These are phyloP conservation scores for Drosophila siamana DNA, from an alignment of 2,888 invertebrate species.

Conservation along the genomic window DNA sequence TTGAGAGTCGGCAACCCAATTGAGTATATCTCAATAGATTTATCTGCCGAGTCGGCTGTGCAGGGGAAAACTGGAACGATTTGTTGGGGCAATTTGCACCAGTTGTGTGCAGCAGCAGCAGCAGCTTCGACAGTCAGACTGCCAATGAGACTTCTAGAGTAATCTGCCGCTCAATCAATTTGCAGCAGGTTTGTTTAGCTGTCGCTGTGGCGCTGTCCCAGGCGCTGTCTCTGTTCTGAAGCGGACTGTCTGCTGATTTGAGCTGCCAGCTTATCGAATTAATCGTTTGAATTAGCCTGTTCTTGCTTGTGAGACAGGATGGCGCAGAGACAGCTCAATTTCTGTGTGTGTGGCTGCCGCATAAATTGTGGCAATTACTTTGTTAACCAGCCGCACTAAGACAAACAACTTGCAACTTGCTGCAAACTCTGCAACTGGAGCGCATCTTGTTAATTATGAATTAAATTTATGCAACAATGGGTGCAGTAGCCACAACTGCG, in stretches of 20 bases:
- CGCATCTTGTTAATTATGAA: conserved; percentile 75
- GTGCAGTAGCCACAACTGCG: conserved; percentile 61
- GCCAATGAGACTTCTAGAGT: conserved; percentile 52
- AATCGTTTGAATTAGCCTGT: conserved; percentile 72
- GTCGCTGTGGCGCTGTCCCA: conserved; percentile 28
- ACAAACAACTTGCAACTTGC: conserved; percentile 51
- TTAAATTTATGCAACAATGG: conserved; percentile 77
- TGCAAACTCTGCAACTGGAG: conserved; percentile 17
- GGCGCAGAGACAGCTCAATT: conserved; percentile 67
- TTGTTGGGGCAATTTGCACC: conserved; percentile 70
- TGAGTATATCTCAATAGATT: conserved; percentile 57
- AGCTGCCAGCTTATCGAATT: conserved; percentile 79
- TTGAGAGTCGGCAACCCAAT: conserved; percentile 6
- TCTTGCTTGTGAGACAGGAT: conserved; percentile 9
- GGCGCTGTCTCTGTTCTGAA: neutral
- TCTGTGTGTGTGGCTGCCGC: conserved; percentile 38
- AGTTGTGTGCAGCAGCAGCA: conserved; percentile 24
- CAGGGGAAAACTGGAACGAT: conserved; percentile 62
- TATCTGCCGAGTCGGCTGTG: conserved; percentile 40
- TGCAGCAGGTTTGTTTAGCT: conserved; percentile 69
- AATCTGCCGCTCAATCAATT: conserved; percentile 77
- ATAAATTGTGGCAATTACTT: conserved; percentile 73
- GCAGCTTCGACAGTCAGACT: conserved; percentile 22
- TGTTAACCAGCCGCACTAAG: conserved; percentile 54
- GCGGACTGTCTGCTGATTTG: conserved; percentile 52